Base-by-base conservation (phyloP, 1,140 invertebrate species). In the Macrobrachium rosenbergii region DNA sequence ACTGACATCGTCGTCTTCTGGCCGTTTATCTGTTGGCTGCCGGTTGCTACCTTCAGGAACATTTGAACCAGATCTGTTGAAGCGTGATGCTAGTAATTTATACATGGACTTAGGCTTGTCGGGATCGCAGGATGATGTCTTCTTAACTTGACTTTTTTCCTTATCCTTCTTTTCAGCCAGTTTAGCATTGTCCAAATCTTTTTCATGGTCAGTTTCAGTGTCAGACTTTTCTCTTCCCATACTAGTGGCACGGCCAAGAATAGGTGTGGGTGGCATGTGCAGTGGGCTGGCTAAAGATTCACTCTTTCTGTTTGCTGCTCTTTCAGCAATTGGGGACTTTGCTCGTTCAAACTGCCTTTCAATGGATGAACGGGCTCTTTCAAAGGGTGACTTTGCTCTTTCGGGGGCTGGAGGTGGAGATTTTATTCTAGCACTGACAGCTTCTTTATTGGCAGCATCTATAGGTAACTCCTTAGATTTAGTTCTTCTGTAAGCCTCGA, bases 81-180 rank as follows among this genome's bases (percentile, higher is more conserved):
- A 90, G 8, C 84, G 84, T 3, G 89, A 88, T 7, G 89, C 85
- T 11, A 90, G 62, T 60, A 88, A 79, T 72, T 90, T 90, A 67
- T 90, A 90, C 87, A 90, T 88, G 17, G 89, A 90, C 77, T 90
- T 90, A 10, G 89, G 89, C 81, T 90, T 90, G n/a, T 90, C 89
- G 23, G 87, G 78, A 58, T 90, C 89, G 76, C 69, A 67, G 21
- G 87, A 82, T 37, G 64, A 23, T 8, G 75, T 87, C 52, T 87
- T 87, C 37, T 89, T 89, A 7, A 80, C 73, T 62, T 73, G 80
- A 23, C 60, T 75, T 28, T 81, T 87, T 62, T 88, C 81, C n/a
- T 59, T 64, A 12, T n/a, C 28, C 43, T 83, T 87, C 12, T 59
- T 77, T n/a, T 77, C 52, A 14, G 75, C 43, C 43, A 43, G 12